A percentile compares a stretch with the other conserved stretches of the same genome.
Conservation (phyloP, 2,797 vertebrate species). For the Phaenicophaeus curvirostris region DNA sequence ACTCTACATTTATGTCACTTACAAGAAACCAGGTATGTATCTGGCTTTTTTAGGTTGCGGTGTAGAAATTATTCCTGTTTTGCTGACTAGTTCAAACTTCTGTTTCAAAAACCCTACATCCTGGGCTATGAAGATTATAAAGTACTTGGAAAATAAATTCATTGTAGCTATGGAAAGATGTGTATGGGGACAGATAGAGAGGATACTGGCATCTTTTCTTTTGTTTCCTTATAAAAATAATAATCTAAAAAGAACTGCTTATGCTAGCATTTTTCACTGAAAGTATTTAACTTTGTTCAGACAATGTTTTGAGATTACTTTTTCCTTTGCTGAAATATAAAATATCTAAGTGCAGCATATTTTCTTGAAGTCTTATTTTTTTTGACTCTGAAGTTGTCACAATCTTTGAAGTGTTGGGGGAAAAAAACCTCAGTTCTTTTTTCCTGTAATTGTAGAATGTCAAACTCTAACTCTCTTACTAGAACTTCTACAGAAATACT, state of each 20-base stretch:
- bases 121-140: neutral
- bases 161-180: neutral
- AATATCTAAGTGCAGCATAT: neutral
- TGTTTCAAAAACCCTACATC: neutral
- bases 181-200: neutral
- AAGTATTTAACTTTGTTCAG: neutral
- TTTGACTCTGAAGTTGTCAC: neutral
- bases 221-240: neutral
- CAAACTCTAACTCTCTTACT: neutral
- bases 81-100: neutral
- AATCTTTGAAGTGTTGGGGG: neutral
- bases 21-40: slow-evolving; percentile 95
- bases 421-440: fast-evolving
- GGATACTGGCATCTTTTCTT: neutral
- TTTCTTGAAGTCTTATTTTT: neutral
- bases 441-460: neutral
- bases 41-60: neutral
- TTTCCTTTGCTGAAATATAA: neutral
- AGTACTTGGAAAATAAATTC: neutral
- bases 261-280: neutral
- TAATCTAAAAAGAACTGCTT: neutral
- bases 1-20: slow-evolving; percentile 97
- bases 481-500: neutral
- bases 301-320: neutral
- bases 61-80: neutral